phyloP scores from a whole-genome alignment of 2,113 vertebrate genomes.

The Clupea harengus region DNA sequence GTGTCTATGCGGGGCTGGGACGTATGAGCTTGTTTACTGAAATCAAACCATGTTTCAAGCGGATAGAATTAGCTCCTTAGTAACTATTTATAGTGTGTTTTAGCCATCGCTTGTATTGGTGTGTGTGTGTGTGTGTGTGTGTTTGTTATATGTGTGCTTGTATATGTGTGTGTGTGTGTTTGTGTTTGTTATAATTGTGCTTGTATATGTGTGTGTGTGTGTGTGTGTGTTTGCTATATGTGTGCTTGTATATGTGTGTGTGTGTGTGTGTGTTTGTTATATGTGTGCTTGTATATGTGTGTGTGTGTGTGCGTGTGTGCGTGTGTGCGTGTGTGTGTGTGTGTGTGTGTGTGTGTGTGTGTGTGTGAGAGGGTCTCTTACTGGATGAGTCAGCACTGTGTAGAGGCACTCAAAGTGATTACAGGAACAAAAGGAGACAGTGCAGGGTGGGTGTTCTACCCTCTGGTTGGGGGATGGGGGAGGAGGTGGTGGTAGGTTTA shows the following conservation, averaged over 20 bases:
- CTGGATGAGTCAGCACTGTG: slow-evolving; percentile 46
- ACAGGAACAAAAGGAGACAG: slow-evolving; percentile 38
- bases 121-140: not conserved
- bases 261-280: not conserved
- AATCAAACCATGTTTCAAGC: not conserved
- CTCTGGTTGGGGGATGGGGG: not conserved
- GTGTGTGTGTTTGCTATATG: not conserved
- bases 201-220: not conserved
- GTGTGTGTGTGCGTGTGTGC: not conserved
- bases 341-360: slow-evolving; percentile 25
- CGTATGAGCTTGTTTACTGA: not conserved
- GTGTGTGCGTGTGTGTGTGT: not conserved
- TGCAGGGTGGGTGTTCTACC: slow-evolving; percentile 35
- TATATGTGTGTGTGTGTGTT: not conserved
- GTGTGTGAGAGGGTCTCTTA: slow-evolving; percentile 34
- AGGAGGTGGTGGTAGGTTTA: slow-evolving; percentile 19
- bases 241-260: not conserved
- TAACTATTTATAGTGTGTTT: not conserved
- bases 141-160: not conserved
- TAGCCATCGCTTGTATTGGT: not conserved
- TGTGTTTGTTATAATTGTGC: no score
- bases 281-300: not conserved
- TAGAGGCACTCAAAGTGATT: slow-evolving; percentile 37
- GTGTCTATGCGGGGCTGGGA: not conserved
- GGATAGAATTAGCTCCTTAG: not conserved